Base-by-base conservation (phyloP, 2,113 vertebrate species). In the Puma concolor region DNA sequence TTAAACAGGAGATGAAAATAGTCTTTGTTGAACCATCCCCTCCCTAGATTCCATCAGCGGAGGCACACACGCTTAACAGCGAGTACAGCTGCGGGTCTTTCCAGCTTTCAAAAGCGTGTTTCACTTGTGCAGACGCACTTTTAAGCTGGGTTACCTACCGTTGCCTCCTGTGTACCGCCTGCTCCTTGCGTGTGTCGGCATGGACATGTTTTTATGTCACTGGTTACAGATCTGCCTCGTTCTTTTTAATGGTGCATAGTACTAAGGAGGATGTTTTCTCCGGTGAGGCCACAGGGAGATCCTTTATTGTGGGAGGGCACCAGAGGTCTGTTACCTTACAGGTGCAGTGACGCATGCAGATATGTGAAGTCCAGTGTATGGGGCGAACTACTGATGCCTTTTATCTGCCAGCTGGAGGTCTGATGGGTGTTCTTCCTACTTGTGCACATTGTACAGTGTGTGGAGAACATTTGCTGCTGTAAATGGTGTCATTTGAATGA, bases 331-430 rank as follows among this genome's bases (percentile, higher is more conserved):
- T 15, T 0, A 23, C 17, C 3, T 7, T 50, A 31, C 19, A 44
- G 38, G 72, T 16, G 27, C 15, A 1, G 1, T 0, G 72, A 76
- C n/a, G 2, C 9, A 0, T 14, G 48, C 25, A 16, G 76, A 23
- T 0, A 3, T 2, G 13, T 7, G 1, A 0, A 36, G 27, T 41
- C 74, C 17, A 0, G 27, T 0, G 4, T 16, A 2, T 16, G 6
- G 25, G 52, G 72, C 63, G 33, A 4, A 74, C 66, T 23, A 12
- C 13, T 66, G 23, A 31, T 4, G 23, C 33, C 19, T 64, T 5
- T 63, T 8, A 13, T 27, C 19, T 29, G 44, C 63, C 15, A 31
- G 60, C 27, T 52, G 36, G 66, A 17, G 31, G 79, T 9, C 31
- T 29, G 4, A 0, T 1, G 7, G 7, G 4, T 29, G 38, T 72